Base-by-base conservation (phyloP, 2,888 invertebrate species). In the Panorpa germanica region DNA sequence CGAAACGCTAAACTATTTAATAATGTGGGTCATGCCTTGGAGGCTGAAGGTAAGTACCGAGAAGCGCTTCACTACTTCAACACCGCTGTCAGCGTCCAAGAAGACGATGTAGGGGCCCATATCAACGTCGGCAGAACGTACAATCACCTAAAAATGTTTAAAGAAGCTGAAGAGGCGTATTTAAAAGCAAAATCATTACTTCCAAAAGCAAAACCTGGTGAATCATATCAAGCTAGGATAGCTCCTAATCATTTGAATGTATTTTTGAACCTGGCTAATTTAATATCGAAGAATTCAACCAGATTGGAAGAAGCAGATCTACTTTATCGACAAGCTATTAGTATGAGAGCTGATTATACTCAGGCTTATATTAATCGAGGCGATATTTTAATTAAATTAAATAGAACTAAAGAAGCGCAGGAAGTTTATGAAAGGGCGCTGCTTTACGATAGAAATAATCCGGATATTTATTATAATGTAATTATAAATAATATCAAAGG, bases 331-430 rank as follows among this genome's bases (percentile, higher is more conserved):
- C 91, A 91, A 53, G 95, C 93, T 8, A 93, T 95, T 40, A 88
- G 90, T 48, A 95, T 95, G 95, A 63, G 95, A 39, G 76, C 91
- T 2, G 93, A 95, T 60, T 91, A 91, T 51, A 74, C 86, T 1
- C 83, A 90, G 52, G 95, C 93, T 6, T 95, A 95, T 50, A 95
- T 95, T 41, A 95, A 95, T 58, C 70, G 93, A 33, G 95, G 93
- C 1, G 93, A 95, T 57, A 83, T 95, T 47, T 64, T 93, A 39
- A 85, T 95, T 52, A 91, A 88, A 56, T 58, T 95, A 44, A 91
- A 91, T 57, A 74, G 90, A 42, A 86, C 88, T 2, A 75, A 80
- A 43, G 91, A 95, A 52, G 93, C 93, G 0, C 83, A 88, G 50
- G 81, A 86, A 48, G 88, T 91, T 20, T 95, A 95, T 50, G 86